Evolutionary conservation across 2,888 invertebrate species (phyloP).

Genomic region (Ecliptopera silaceata): DNA sequence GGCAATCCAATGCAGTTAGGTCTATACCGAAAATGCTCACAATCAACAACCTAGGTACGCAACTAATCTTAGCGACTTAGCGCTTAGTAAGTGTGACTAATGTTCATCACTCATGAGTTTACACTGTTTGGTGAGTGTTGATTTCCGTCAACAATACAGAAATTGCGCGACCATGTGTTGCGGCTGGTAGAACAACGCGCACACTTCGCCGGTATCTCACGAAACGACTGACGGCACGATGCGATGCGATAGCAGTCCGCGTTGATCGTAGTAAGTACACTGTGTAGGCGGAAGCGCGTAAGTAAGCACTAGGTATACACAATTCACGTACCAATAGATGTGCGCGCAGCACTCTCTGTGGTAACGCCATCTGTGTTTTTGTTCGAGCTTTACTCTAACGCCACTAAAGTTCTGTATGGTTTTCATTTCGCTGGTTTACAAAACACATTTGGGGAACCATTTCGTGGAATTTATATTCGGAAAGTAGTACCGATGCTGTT

Average conservation of each 20-base stretch:
- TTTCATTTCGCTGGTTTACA: too few relatives aligned
- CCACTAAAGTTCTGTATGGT: too few relatives aligned
- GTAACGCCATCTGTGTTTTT: conserved; percentile 25
- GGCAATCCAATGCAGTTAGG: conserved; percentile 15
- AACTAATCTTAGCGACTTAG: background rate
- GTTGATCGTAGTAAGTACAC: conserved; percentile 1
- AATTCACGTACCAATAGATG: conserved; percentile 3
- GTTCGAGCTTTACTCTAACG: background rate
- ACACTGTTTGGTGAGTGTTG: conserved; percentile 5
- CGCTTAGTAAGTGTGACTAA: conserved; percentile 8
- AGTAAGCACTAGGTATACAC: background rate
- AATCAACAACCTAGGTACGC: conserved; percentile 10
- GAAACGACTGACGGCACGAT: conserved; percentile 15
- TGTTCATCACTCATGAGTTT: conserved; percentile 15
- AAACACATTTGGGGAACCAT: too few relatives aligned
- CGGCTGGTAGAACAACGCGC: conserved; percentile 4
- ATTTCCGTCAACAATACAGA: conserved; percentile 25
- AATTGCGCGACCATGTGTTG: conserved; percentile 8
- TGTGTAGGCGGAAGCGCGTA: conserved; percentile 24
- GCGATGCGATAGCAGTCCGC: conserved; percentile 6
- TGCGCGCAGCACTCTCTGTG: conserved; percentile 15
- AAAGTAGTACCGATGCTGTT: too few relatives aligned
- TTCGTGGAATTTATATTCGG: too few relatives aligned
- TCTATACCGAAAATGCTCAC: conserved; percentile 9
- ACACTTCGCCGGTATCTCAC: conserved; percentile 16